A percentile compares a stretch with the other conserved stretches of the same genome.
Evolutionary conservation across 64 coral and sea anemone species (phyloP).

Genomic region (Dendronephthya gigantea): DNA sequence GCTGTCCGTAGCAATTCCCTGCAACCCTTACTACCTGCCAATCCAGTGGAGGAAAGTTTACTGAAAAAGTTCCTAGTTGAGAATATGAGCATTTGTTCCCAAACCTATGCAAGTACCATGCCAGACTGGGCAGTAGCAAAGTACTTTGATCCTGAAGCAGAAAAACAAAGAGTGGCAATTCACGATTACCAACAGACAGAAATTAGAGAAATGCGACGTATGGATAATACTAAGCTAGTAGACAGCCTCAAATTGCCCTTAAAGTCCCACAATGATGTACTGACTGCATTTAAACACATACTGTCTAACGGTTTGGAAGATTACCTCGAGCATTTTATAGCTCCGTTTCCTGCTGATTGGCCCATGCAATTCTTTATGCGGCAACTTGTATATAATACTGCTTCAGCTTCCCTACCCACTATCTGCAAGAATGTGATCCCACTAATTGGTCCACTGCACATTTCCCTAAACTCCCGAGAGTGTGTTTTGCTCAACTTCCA

Average conservation of each 20-base stretch:
- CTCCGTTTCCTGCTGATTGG: not conserved
- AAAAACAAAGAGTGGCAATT: not conserved
- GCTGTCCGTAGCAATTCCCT: not conserved
- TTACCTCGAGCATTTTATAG: not conserved
- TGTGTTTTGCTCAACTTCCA: slow-evolving; percentile 24
- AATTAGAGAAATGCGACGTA: not conserved
- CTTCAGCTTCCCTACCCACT: too few species aligned
- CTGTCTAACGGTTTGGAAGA: not conserved
- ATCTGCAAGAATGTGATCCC: not conserved
- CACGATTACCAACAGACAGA: not conserved
- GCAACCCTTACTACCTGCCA: not conserved
- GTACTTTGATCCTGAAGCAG: slow-evolving; percentile 9
- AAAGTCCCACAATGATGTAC: not conserved
- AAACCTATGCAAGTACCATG: slow-evolving; percentile 20
- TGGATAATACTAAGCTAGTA: not conserved
- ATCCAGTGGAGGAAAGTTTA: not conserved
- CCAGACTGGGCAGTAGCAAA: slow-evolving; percentile 8
- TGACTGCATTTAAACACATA: not conserved
- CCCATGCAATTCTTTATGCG: not conserved
- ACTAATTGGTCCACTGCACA: not conserved
- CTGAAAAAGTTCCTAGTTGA: not conserved
- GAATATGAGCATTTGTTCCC: not conserved
- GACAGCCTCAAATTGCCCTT: not conserved
- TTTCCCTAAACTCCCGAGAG: slow-evolving; percentile 34
- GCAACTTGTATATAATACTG: too few species aligned